A percentile compares a stretch with the other conserved stretches of the same genome.
Conservation (phyloP, 1,140 invertebrate species). For the Drosophila parvula region DNA sequence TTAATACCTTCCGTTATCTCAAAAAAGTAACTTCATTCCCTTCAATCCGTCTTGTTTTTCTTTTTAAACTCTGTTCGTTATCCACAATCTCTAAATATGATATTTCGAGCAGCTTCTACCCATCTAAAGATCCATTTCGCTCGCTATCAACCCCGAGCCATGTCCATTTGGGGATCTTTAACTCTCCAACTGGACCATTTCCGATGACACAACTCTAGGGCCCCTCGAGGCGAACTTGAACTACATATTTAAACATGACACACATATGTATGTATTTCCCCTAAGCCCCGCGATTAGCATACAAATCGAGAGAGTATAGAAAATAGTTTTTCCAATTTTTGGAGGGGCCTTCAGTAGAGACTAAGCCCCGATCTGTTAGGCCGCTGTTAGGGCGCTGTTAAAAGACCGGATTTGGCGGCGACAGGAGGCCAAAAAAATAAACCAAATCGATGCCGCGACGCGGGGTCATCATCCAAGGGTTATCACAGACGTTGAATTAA, state of each 20-base stretch:
- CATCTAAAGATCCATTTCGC: too few relatives aligned
- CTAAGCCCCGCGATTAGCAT: constrained; percentile 34
- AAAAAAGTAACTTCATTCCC: too few relatives aligned
- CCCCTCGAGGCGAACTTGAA: constrained; percentile 61
- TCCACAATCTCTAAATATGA: not conserved
- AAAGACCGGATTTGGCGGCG: constrained; percentile 50
- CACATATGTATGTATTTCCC: constrained; percentile 39
- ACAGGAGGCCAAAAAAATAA: constrained; percentile 40
- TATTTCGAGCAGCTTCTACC: not conserved
- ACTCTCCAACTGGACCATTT: not conserved
- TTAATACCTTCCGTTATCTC: too few relatives aligned
- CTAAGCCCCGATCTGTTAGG: not conserved
- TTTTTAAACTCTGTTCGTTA: too few relatives aligned
- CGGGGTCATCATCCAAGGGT: constrained; percentile 31
- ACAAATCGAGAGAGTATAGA: constrained; percentile 8
- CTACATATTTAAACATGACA: constrained; percentile 58
- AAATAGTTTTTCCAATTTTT: constrained; percentile 6
- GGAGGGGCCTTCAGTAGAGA: too few relatives aligned
- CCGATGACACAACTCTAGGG: constrained; percentile 11
- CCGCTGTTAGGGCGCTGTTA: not conserved
- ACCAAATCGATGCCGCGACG: constrained; percentile 12
- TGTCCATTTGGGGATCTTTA: not conserved
- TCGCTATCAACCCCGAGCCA: not conserved
- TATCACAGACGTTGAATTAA: constrained; percentile 39
- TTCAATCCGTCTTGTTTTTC: too few relatives aligned